Evolutionary conservation across 2,888 invertebrate genomes (phyloP).

Genomic region (Odontothrips loti): DNA sequence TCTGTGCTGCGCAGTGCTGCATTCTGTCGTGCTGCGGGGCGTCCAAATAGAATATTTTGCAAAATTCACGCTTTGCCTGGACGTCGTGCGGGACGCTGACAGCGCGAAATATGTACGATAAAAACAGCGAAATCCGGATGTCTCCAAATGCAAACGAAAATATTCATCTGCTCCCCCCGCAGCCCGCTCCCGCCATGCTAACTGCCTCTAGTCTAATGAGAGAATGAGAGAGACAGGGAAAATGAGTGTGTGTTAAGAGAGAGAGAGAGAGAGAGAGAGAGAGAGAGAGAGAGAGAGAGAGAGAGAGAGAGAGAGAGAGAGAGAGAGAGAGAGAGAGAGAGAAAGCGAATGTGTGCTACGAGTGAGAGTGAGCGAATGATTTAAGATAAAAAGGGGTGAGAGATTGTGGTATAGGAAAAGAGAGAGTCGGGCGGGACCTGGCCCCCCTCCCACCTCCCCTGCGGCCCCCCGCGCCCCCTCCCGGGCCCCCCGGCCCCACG

Average conservation of each 20-base stretch:
- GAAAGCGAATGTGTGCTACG: not conserved
- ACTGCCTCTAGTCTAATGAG: slow-evolving; percentile 19
- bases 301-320: not conserved
- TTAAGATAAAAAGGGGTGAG: not conserved
- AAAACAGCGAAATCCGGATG: no score
- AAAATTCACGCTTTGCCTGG: no score
- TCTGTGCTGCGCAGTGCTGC: not conserved
- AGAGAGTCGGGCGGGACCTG: slow-evolving; percentile 8
- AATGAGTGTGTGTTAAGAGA: not conserved
- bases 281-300: not conserved
- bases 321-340: not conserved
- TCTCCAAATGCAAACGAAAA: no score
- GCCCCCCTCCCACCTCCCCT: slow-evolving; percentile 16
- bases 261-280: not conserved
- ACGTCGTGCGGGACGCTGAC: no score
- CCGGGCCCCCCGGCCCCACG: not conserved
- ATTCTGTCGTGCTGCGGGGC: not conserved
- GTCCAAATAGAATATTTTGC: not conserved
- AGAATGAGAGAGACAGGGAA: not conserved
- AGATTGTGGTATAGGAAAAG: not conserved
- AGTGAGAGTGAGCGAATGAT: not conserved
- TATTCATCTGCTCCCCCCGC: not conserved
- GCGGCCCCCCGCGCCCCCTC: not conserved
- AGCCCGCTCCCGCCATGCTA: slow-evolving; percentile 1
- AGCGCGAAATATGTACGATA: no score